Conservation (phyloP, 1,140 invertebrate genomes). For the Anagrus nilaparvatae region DNA sequence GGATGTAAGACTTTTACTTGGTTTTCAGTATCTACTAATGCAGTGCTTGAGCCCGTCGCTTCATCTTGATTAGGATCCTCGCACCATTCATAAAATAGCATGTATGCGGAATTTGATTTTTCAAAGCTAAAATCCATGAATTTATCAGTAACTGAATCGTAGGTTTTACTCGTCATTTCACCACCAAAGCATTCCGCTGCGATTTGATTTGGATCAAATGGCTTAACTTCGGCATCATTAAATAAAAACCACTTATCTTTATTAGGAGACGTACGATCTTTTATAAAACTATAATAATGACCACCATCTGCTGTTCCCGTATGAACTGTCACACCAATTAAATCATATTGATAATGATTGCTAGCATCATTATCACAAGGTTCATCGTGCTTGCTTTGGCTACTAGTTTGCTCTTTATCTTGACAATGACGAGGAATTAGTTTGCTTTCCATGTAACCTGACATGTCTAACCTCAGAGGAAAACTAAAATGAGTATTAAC, state of each 20-base stretch:
- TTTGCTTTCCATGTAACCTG: slow-evolving; percentile 87
- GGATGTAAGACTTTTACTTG: slow-evolving; percentile 16
- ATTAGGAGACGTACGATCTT: slow-evolving; percentile 61
- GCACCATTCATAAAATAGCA: slow-evolving; percentile 88
- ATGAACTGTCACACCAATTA: slow-evolving; percentile 93
- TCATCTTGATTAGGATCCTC: slow-evolving; percentile 37
- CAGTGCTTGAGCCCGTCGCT: slow-evolving; percentile 35
- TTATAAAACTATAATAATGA: slow-evolving; percentile 94
- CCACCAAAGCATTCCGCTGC: slow-evolving; percentile 93
- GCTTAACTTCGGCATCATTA: slow-evolving; percentile 93
- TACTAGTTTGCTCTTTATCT: slow-evolving; percentile 40
- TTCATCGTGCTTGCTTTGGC: slow-evolving; percentile 15
- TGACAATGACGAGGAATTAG: slow-evolving; percentile 80
- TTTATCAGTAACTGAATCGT: slow-evolving; percentile 90
- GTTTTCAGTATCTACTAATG: slow-evolving; percentile 17
- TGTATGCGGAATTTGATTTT: slow-evolving; percentile 95
- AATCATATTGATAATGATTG: slow-evolving; percentile 71
- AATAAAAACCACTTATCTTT: slow-evolving; percentile 89
- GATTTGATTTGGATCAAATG: slow-evolving; percentile 88
- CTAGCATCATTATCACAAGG: slow-evolving; percentile 15
- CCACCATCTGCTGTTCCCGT: slow-evolving; percentile 93
- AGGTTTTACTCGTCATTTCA: slow-evolving; percentile 94
- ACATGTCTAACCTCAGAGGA: slow-evolving; percentile 86
- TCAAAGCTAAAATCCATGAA: slow-evolving; percentile 97
- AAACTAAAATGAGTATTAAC: slow-evolving; percentile 98